A percentile compares a stretch with the other conserved stretches of the same genome.
Evolutionary conservation across 92 coral and sea anemone species (phyloP).

Genomic region (Parazoanthus swiftii): DNA sequence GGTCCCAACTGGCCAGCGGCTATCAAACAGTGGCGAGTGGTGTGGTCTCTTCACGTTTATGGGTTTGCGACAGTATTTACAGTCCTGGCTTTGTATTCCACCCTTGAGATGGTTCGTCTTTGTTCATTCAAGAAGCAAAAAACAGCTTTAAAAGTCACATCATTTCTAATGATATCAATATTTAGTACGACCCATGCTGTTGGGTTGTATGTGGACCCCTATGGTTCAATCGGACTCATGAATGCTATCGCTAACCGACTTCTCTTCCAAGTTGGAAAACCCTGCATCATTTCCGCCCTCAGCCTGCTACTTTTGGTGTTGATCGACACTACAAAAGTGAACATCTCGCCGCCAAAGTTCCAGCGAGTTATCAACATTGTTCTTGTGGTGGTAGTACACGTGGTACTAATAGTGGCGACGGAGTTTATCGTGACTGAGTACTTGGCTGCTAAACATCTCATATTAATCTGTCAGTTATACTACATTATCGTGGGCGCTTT

Average conservation of each 20-base stretch:
- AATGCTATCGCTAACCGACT: constrained; percentile 51
- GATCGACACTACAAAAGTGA: constrained; percentile 92
- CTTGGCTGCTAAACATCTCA: constrained; percentile 72
- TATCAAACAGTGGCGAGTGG: constrained; percentile 64
- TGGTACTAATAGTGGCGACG: constrained; percentile 66
- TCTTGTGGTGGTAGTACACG: constrained; percentile 68
- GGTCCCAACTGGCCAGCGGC: constrained; percentile 93
- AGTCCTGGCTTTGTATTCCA: constrained; percentile 57
- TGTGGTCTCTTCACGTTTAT: constrained; percentile 88
- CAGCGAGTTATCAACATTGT: constrained; percentile 71
- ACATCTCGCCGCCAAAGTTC: constrained; percentile 84
- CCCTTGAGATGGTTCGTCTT: constrained; percentile 67
- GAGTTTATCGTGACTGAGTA: constrained; percentile 71
- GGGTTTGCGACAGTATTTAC: constrained; percentile 70
- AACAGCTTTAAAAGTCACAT: constrained; percentile 65
- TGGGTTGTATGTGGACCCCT: constrained; percentile 69
- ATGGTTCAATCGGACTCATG: constrained; percentile 62
- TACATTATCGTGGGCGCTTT: constrained; percentile 62
- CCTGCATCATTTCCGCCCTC: constrained; percentile 85
- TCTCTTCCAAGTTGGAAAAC: constrained; percentile 82
- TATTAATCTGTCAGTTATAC: constrained; percentile 80
- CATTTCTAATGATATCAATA: constrained; percentile 63
- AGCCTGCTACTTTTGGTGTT: constrained; percentile 81
- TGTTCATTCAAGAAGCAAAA: constrained; percentile 52
- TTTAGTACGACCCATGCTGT: constrained; percentile 74